These are phyloP conservation scores for Helleia helle DNA, from an alignment of 2,888 invertebrate species.

Conservation along the genomic window DNA sequence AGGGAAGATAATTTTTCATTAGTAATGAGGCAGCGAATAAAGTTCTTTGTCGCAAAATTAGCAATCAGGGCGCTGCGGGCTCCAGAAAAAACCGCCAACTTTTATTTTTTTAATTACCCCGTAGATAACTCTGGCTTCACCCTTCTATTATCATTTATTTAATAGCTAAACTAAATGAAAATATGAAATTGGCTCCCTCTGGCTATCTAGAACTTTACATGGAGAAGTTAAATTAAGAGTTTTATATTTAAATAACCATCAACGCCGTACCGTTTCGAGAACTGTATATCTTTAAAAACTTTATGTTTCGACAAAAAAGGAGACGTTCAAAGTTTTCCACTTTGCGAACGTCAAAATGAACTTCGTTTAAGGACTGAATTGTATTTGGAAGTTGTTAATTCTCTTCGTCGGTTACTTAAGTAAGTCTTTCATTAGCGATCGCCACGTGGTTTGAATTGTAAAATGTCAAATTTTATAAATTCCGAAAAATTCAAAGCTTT, in stretches of 20 bases:
- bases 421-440: conserved; percentile 68
- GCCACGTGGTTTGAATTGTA: conserved; percentile 62
- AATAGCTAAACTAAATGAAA: conserved; percentile 45
- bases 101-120: conserved; percentile 54
- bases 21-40: conserved; percentile 39
- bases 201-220: neutral
- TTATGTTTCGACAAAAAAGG: conserved; percentile 43
- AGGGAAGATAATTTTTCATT: conserved; percentile 43
- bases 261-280: conserved; percentile 23
- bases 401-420: conserved; percentile 60
- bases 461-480: conserved; percentile 40
- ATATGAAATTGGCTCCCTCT: conserved; percentile 28
- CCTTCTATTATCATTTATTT: conserved; percentile 41
- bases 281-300: conserved; percentile 49
- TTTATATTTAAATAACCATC: conserved; percentile 19
- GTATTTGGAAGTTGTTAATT: conserved; percentile 69
- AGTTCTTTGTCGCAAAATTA: conserved; percentile 64
- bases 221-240: conserved; percentile 5
- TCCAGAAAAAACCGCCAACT: conserved; percentile 40
- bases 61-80: conserved; percentile 49
- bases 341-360: conserved; percentile 61
- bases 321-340: conserved; percentile 56
- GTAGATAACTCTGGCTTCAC: conserved; percentile 49
- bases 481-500: conserved; percentile 45
- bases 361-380: conserved; percentile 63